Percentiles rank a stretch among this genome's conserved stretches.
These are phyloP conservation scores for Meloidogyne hapla DNA, from an alignment of 1,140 invertebrate genomes.

Conservation along the genomic window DNA sequence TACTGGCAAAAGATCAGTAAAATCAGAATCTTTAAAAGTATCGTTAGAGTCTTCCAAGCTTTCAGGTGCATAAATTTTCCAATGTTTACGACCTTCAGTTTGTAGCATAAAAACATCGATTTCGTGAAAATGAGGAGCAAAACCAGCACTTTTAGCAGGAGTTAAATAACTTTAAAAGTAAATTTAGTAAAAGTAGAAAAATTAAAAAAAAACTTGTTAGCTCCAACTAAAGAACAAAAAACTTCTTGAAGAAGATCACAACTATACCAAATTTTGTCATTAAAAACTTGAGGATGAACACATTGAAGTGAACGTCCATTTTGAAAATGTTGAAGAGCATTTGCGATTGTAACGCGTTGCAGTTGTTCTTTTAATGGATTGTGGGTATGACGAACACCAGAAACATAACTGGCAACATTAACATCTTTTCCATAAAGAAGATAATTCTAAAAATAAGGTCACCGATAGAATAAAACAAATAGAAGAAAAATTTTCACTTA, in stretches of 20 bases:
- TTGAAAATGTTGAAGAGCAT: conserved; percentile 41
- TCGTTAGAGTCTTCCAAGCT: conserved; percentile 50
- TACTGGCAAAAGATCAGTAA: conserved; percentile 74
- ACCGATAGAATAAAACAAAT: no score
- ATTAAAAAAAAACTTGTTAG: conserved; percentile 80
- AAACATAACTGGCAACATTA: conserved; percentile 55
- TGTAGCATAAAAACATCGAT: conserved; percentile 98
- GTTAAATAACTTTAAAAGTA: conserved; percentile 42
- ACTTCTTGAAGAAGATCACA: conserved; percentile 83
- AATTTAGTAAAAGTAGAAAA: conserved; percentile 74
- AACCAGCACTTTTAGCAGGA: conserved; percentile 37
- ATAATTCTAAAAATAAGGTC: conserved; percentile 42
- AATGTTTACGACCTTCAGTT: conserved; percentile 89
- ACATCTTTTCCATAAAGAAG: conserved; percentile 57
- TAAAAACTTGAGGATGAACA: conserved; percentile 88
- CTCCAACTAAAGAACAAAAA: conserved; percentile 87
- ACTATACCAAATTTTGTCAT: conserved; percentile 70
- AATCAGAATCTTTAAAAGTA: conserved; percentile 77
- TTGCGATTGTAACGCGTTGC: no score
- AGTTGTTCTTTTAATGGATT: conserved; percentile 28
- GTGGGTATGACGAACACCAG: conserved; percentile 51
- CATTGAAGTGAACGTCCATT: conserved; percentile 71
- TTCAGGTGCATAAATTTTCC: conserved; percentile 77
- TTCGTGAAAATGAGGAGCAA: conserved; percentile 73
- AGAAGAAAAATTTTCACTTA: no score